phyloP scores from a whole-genome alignment of 2,797 vertebrate species.

The Bovichtus variegatus region DNA sequence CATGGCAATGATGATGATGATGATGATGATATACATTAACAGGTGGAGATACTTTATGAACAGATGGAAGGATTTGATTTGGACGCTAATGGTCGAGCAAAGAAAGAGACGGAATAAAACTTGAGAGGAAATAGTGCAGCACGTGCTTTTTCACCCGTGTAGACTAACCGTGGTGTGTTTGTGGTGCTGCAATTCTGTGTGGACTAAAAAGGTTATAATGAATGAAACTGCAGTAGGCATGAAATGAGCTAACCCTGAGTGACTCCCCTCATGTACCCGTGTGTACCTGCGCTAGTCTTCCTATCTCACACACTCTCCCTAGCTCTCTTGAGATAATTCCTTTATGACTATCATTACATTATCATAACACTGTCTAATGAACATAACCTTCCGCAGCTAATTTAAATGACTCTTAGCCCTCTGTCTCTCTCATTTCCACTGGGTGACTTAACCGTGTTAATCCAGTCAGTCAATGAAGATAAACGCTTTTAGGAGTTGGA shows the following conservation, averaged over 20 bases:
- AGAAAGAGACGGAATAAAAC: constrained; percentile 17
- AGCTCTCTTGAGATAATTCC: constrained; percentile 27
- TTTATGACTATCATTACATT: constrained; percentile 49
- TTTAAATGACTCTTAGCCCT: constrained; percentile 34
- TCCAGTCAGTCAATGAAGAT: constrained; percentile 44
- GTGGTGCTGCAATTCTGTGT: constrained; percentile 15
- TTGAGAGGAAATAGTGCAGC: constrained; percentile 1
- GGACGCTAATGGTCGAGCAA: constrained; percentile 47
- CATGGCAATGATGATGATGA: constrained; percentile 43
- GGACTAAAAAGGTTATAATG: constrained; percentile 34
- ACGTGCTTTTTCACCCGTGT: constrained; percentile 3
- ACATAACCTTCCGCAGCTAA: constrained; percentile 50
- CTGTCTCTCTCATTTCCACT: constrained; percentile 37
- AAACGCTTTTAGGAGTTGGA: constrained; percentile 13
- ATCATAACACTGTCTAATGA: constrained; percentile 56
- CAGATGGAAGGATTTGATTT: constrained; percentile 52
- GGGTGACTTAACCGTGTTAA: constrained; percentile 52
- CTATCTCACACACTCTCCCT: not conserved
- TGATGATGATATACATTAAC: constrained; percentile 44
- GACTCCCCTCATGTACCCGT: constrained; percentile 26
- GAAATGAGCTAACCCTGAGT: constrained; percentile 38
- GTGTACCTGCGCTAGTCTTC: not conserved
- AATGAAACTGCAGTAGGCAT: constrained; percentile 39
- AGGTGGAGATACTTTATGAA: constrained; percentile 34
- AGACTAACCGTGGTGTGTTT: constrained; percentile 14